Base-by-base conservation (phyloP, 2,113 vertebrate species). In the Caretta caretta region DNA sequence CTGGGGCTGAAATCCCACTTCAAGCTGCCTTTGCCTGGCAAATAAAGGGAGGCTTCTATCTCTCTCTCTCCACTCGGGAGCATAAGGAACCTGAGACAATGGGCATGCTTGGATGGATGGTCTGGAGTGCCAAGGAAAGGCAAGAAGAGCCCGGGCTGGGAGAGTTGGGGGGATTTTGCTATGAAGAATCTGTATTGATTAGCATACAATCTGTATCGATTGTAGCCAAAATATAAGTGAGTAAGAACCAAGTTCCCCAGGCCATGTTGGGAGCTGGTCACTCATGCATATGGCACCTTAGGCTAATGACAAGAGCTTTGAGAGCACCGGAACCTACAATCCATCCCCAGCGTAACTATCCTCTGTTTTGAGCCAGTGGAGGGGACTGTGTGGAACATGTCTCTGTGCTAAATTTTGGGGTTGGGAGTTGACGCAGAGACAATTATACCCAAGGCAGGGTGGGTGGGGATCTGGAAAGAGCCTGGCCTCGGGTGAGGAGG, bases 1-100 rank as follows among this genome's bases (percentile, higher is more conserved):
- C 97, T 99, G 93, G 96, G 75, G 12, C 96, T 98, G 27, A 99
- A 99, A 59, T 97, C 98, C 81, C 95, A 92, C 57, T 90, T 97
- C 65, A 98, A 87, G 94, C 97, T 99, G 27, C 98, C 99, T 5
- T 48, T 96, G n/a, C 76, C 94, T 4, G 46, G 8, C 42, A 94
- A 85, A 93, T 98, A 97, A 96, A 5, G 27, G 6, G 2, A 2
- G 8, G 29, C 14, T 14, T 0, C 29, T 46, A 48, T 80, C 35
- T 80, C 35, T 2, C 22, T 38, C 25, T 83, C 50, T 49, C n/a
- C 8, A 17, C 25, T 10, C 35, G 5, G 35, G 17, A 42, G 51
- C 35, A 29, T 16, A 79, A 0, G 5, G 49, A 38, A 69, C n/a
- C 14, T 76, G 42, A n/a, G 46, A 76, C 49, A 27, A 75, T 27